Evolutionary conservation across 2,888 invertebrate genomes (phyloP).

Genomic region (Entomobrya proxima): DNA sequence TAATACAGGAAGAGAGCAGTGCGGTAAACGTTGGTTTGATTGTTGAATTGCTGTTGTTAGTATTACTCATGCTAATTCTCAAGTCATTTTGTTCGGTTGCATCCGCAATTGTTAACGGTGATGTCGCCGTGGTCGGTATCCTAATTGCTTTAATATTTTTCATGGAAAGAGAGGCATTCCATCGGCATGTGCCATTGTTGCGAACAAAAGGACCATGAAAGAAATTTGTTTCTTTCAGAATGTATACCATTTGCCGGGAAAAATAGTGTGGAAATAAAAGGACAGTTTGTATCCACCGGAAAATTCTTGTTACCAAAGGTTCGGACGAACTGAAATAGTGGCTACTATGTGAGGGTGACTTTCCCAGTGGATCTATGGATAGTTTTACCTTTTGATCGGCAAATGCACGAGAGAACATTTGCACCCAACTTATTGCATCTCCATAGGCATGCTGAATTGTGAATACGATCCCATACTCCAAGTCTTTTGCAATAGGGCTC

Average conservation of each 20-base stretch:
- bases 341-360: slow-evolving; percentile 47
- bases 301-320: slow-evolving; percentile 34
- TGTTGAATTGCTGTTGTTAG: slow-evolving; percentile 16
- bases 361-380: slow-evolving; percentile 69
- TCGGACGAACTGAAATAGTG: slow-evolving; percentile 52
- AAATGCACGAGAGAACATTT: slow-evolving; percentile 71
- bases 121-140: slow-evolving; percentile 29
- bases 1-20: slow-evolving; percentile 66
- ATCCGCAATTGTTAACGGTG: background rate
- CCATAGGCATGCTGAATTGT: slow-evolving; percentile 73
- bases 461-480: slow-evolving; percentile 67
- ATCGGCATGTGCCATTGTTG: slow-evolving; percentile 67
- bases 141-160: slow-evolving; percentile 67
- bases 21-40: slow-evolving; percentile 69
- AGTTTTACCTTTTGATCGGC: slow-evolving; percentile 68
- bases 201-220: slow-evolving; percentile 66
- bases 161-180: slow-evolving; percentile 67
- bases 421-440: slow-evolving; percentile 71
- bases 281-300: slow-evolving; percentile 47
- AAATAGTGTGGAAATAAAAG: slow-evolving; percentile 68
- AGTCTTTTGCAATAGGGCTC: too few relatives aligned
- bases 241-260: slow-evolving; percentile 65
- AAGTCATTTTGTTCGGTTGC: slow-evolving; percentile 42
- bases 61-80: slow-evolving; percentile 33
- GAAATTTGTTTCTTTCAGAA: slow-evolving; percentile 66